These are phyloP conservation scores for Anabacerthia variegaticeps DNA, from an alignment of 2,797 vertebrate genomes.

Conservation along the genomic window DNA sequence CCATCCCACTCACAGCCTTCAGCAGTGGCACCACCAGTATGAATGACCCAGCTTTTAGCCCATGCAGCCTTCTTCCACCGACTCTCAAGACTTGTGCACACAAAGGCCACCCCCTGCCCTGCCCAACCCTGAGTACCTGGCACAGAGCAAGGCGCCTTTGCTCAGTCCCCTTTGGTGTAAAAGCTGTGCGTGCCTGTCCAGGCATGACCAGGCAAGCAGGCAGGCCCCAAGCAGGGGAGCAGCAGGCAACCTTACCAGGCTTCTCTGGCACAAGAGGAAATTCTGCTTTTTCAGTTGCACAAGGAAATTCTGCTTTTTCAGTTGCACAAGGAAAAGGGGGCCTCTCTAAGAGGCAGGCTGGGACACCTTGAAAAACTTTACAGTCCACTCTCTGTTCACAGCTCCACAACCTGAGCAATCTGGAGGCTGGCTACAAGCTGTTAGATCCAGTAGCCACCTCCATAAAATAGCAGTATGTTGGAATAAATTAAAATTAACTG, in stretches of 20 bases:
- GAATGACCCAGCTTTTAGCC: not conserved
- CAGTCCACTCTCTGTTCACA: no score
- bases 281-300: not conserved
- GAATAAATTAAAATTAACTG: not conserved
- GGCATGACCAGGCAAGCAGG: not conserved
- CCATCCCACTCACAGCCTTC: not conserved
- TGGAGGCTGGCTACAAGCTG: not conserved
- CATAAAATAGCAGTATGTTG: not conserved
- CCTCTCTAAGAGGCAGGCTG: not conserved
- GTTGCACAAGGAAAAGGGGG: not conserved
- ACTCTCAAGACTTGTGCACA: rapidly evolving
- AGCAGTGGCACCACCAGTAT: not conserved
- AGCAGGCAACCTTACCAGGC: not conserved
- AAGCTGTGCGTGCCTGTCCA: not conserved
- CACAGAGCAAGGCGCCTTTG: rapidly evolving
- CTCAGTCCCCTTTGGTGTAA: rapidly evolving
- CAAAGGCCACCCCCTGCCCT: no score
- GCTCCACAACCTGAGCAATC: not conserved
- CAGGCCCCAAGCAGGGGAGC: not conserved
- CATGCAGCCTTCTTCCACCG: rapidly evolving
- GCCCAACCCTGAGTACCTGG: rapidly evolving
- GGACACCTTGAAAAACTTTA: not conserved
- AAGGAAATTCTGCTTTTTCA: not conserved
- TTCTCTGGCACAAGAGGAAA: not conserved
- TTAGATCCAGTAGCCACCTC: not conserved